These are phyloP conservation scores for Sinotaia quadrata DNA, from an alignment of 2,888 invertebrate genomes.

Conservation along the genomic window DNA sequence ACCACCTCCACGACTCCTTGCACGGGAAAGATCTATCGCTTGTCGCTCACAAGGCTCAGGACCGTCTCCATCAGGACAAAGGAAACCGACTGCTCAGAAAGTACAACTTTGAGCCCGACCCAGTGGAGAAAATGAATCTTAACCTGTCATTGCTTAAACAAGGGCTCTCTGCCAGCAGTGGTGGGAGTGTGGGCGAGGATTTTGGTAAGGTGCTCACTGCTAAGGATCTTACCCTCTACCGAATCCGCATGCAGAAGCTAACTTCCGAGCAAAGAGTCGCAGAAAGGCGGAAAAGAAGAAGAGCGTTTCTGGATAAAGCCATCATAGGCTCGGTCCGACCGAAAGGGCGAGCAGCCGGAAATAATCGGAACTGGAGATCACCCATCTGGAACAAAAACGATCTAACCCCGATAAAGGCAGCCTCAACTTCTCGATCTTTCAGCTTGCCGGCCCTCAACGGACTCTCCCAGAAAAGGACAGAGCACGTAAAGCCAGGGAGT, in stretches of 20 bases:
- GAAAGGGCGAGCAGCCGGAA: too few species aligned
- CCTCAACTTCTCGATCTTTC: neutral
- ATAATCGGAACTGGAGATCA: too few species aligned
- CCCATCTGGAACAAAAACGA: too few species aligned
- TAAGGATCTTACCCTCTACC: constrained; percentile 6
- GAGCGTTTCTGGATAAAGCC: constrained; percentile 20
- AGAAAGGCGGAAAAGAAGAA: constrained; percentile 6
- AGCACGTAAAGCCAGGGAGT: too few species aligned
- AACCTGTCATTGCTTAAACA: too few species aligned
- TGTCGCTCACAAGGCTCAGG: constrained; percentile 21
- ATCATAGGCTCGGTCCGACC: constrained; percentile 6
- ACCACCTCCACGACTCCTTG: constrained; percentile 21
- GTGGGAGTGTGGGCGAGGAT: neutral
- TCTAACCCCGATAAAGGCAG: too few species aligned
- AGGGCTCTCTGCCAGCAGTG: neutral
- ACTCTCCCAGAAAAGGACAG: too few species aligned
- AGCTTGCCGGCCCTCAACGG: constrained; percentile 21
- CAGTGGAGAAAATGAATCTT: constrained; percentile 23
- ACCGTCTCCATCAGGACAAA: constrained; percentile 11
- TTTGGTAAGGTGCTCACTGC: constrained; percentile 13
- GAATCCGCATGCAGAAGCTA: constrained; percentile 13
- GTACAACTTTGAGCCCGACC: constrained; percentile 30
- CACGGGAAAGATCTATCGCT: constrained; percentile 19
- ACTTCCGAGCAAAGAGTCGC: constrained; percentile 10
- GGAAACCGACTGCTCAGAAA: constrained; percentile 18